phyloP scores from a whole-genome alignment of 1,140 invertebrate genomes.

The Gryon sp. region DNA sequence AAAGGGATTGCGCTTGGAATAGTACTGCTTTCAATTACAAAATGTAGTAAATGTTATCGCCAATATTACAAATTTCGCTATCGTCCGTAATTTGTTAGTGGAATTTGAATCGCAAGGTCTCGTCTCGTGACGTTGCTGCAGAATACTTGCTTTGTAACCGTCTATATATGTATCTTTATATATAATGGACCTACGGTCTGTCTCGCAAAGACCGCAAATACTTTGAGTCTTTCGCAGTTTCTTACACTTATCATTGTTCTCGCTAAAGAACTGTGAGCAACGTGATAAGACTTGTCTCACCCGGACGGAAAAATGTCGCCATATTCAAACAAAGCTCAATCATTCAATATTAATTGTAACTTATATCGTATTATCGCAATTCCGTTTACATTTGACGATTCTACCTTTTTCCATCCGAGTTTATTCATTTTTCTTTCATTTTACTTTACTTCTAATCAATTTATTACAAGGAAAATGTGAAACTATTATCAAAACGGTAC shows the following conservation, averaged over 20 bases:
- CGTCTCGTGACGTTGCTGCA: constrained; percentile 22
- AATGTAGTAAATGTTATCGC: neutral
- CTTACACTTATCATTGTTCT: constrained; percentile 52
- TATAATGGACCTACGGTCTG: constrained; percentile 35
- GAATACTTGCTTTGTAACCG: constrained; percentile 42
- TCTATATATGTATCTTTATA: constrained; percentile 28
- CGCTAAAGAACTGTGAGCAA: constrained; percentile 56
- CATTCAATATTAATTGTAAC: no score
- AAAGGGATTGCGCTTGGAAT: constrained; percentile 46
- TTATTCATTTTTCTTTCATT: neutral
- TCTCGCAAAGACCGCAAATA: constrained; percentile 26
- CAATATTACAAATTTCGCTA: neutral
- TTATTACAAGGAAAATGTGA: constrained; percentile 4
- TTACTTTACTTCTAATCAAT: neutral
- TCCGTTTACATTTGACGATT: neutral
- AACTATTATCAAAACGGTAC: no score
- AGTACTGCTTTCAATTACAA: constrained; percentile 10
- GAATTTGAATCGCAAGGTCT: constrained; percentile 24
- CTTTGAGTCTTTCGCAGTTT: constrained; percentile 59
- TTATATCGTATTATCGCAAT: neutral
- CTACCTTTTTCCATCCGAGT: constrained; percentile 12
- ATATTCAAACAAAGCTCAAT: no score
- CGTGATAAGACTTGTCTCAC: constrained; percentile 30
- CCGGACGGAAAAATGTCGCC: constrained; percentile 17
- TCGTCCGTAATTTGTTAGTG: neutral